Conservation (phyloP, 1,140 invertebrate species). For the Scaptomyza montana region DNA sequence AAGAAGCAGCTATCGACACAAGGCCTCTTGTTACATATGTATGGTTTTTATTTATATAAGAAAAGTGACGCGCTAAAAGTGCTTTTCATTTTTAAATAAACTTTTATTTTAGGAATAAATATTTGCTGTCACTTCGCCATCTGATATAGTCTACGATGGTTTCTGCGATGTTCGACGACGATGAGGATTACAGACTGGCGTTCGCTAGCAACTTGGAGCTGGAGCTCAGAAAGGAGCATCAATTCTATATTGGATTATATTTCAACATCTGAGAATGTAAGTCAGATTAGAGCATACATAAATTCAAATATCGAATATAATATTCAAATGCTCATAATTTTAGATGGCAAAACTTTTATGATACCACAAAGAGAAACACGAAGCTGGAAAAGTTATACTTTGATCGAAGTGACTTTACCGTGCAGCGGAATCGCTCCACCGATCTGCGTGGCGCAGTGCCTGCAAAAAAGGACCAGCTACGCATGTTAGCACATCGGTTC, state of each 20-base stretch:
- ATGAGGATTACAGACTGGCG: constrained; percentile 96
- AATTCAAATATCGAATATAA: too few relatives aligned
- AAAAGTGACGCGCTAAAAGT: constrained; percentile 6
- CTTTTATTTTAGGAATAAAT: neutral
- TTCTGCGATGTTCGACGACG: constrained; percentile 97
- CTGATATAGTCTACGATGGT: constrained; percentile 87
- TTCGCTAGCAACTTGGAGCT: constrained; percentile 95
- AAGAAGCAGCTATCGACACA: neutral
- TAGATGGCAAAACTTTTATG: constrained; percentile 99
- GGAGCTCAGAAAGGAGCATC: constrained; percentile 99
- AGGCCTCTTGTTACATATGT: neutral
- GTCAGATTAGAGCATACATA: constrained; percentile 56
- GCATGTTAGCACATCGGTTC: constrained; percentile 84
- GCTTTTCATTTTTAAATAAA: constrained; percentile 48
- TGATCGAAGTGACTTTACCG: constrained; percentile 97
- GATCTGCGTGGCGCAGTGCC: constrained; percentile 85
- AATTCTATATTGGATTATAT: constrained; percentile 99
- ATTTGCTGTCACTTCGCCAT: too few relatives aligned
- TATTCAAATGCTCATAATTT: constrained; percentile 25
- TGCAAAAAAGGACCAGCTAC: too few relatives aligned
- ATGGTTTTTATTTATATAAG: neutral
- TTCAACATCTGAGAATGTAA: constrained; percentile 98
- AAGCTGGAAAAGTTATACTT: constrained; percentile 99
- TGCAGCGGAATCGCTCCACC: constrained; percentile 99
- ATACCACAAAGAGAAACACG: constrained; percentile 99